Evolutionary conservation across 1,140 invertebrate genomes (phyloP).

Genomic region (Paramacrobiotus metropolitanus): DNA sequence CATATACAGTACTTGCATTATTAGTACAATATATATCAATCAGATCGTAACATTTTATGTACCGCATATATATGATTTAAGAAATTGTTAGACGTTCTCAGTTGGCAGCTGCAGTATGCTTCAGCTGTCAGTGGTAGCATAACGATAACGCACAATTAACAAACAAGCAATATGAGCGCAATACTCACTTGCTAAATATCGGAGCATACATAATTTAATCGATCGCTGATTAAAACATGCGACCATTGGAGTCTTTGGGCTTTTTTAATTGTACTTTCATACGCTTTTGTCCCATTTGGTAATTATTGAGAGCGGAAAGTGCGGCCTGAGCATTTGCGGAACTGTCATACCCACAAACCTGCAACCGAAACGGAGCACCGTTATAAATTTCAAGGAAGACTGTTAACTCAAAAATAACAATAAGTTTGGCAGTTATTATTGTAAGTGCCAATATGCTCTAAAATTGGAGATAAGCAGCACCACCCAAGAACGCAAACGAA

Average conservation of each 20-base stretch:
- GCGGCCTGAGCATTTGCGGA: constrained; percentile 70
- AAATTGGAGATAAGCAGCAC: not conserved
- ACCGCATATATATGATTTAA: not conserved
- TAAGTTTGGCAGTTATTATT: too few species aligned
- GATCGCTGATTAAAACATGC: not conserved
- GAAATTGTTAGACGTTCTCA: not conserved
- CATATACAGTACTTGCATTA: too few species aligned
- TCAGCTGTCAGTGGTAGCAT: not conserved
- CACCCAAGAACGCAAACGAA: constrained; percentile 7
- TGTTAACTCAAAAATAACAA: constrained; percentile 9
- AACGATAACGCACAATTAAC: not conserved
- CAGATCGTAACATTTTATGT: not conserved
- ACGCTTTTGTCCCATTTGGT: constrained; percentile 86
- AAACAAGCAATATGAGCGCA: too few species aligned
- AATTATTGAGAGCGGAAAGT: constrained; percentile 80
- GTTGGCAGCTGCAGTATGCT: not conserved
- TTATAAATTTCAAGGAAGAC: constrained; percentile 1
- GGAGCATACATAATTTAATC: too few species aligned
- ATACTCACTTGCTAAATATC: too few species aligned
- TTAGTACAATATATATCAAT: too few species aligned
- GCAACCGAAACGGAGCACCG: constrained; percentile 19
- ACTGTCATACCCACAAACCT: constrained; percentile 86
- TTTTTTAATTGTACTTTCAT: constrained; percentile 92
- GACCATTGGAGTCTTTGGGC: constrained; percentile 44
- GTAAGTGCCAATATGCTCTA: constrained; percentile 7